These are phyloP conservation scores for Mycalesis mineus DNA, from an alignment of 2,888 invertebrate species.

Conservation along the genomic window DNA sequence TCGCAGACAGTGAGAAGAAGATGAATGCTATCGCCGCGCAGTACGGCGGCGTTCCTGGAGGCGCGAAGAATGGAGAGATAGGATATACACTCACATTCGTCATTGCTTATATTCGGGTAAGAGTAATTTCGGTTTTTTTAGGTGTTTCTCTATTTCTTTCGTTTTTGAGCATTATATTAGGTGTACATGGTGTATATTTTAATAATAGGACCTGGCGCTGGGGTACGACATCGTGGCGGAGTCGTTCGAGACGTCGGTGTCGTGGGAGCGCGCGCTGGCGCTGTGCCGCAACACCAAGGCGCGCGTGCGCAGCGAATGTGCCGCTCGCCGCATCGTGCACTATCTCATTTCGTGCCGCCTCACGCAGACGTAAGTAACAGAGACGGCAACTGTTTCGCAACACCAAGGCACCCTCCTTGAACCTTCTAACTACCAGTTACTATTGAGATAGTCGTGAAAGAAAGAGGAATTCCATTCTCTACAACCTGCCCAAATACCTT, in stretches of 20 bases:
- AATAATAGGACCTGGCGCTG: constrained; percentile 96
- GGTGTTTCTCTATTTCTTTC: no score
- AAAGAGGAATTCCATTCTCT: no score
- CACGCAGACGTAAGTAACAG: constrained; percentile 85
- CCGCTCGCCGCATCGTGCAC: constrained; percentile 75
- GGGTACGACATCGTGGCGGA: constrained; percentile 93
- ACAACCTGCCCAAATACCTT: no score
- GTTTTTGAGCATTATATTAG: no score
- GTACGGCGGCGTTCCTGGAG: constrained; percentile 91
- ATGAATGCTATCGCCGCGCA: constrained; percentile 88
- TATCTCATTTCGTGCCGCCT: constrained; percentile 88
- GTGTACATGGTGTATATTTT: no score
- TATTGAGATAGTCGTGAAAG: no score
- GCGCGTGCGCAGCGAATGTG: constrained; percentile 82
- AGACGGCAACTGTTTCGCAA: no score
- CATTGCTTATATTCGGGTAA: constrained; percentile 97
- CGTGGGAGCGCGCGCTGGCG: constrained; percentile 92
- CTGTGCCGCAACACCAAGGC: constrained; percentile 95
- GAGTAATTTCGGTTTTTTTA: constrained; percentile 13
- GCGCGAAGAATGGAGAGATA: constrained; percentile 94
- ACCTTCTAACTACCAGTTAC: no score
- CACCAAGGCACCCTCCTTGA: no score
- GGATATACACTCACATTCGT: constrained; percentile 98
- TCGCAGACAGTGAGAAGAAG: constrained; percentile 77
- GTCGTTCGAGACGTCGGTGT: constrained; percentile 99